Evolutionary conservation across 2,113 vertebrate genomes (phyloP), one percentile per base, ranked within the genome.

Genomic region (Scophthalmus maximus): DNA sequence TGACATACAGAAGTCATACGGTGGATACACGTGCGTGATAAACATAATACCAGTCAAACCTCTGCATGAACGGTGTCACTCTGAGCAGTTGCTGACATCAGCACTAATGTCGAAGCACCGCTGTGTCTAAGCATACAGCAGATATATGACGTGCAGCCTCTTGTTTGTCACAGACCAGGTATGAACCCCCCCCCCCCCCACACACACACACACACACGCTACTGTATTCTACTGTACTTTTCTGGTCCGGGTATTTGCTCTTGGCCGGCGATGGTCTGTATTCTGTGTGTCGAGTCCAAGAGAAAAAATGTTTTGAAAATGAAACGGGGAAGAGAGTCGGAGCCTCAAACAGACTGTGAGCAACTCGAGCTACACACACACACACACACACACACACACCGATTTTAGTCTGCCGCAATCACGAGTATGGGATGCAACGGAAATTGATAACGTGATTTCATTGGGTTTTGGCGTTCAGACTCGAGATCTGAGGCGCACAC

Each of bases 281-380:
- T 56, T 57, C 55, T 70, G 36, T 72, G 71, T 26, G 25, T 6
- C 23, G 49, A 25, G 44, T 66, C 67, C 66, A 76, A 78, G 70
- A 74, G 32, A 65, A 67, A 65, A 67, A 79, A 46, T 49, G 56
- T 79, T 67, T 63, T 52, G 55, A 78, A 71, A 62, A 23, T 44
- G 27, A 32, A 49, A 42, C 46, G 50, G 44, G 30, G 57, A 52
- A 30, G 50, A n/a, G n/a, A n/a, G 70, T 12, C 51, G 14, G 58
- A 71, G 32, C 26, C 46, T 47, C 14, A 17, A 72, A 56, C 25
- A 76, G 47, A 44, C 56, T 49, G 73, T 25, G 27, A 46, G 38
- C 32, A 53, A n/a, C n/a, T n/a, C n/a, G n/a, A n/a, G n/a, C n/a
- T n/a, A n/a, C n/a, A n/a, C n/a, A n/a, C n/a, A n/a, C n/a, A n/a